A percentile compares a stretch with the other conserved stretches of the same genome.
These are phyloP conservation scores for Lacerta viridis DNA, from an alignment of 2,797 vertebrate species.

Conservation along the genomic window DNA sequence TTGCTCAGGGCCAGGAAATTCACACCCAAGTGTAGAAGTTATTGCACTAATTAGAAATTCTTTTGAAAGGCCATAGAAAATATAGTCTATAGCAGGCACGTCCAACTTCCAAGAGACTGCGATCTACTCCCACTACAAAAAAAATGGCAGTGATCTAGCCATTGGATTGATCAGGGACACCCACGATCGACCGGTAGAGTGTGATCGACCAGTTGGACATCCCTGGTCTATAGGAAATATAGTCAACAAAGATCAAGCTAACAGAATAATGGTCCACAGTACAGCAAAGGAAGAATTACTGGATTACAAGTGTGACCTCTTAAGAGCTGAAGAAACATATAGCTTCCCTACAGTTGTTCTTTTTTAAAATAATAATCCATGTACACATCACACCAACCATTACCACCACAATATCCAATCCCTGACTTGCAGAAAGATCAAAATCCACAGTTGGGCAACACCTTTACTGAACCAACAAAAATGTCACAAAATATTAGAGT, in stretches of 20 bases:
- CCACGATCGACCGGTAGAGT: no score
- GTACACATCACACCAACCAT: no score
- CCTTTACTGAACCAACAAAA: neutral
- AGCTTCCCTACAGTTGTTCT: no score
- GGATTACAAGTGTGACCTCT: neutral
- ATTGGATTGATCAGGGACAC: no score
- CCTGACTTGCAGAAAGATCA: neutral
- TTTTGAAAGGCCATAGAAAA: no score
- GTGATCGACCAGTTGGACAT: no score
- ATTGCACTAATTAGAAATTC: no score
- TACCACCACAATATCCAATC: neutral
- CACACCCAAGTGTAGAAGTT: no score
- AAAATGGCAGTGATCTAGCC: no score
- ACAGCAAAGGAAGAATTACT: neutral
- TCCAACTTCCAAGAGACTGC: no score
- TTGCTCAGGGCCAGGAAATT: neutral
- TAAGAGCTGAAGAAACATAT: neutral
- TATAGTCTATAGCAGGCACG: no score
- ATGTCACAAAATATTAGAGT: neutral
- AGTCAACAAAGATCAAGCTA: neutral
- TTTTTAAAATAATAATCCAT: neutral
- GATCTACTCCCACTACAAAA: no score
- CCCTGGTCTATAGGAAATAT: neutral
- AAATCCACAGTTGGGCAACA: neutral
- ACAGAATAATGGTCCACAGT: neutral